phyloP scores from a whole-genome alignment of 2,113 vertebrate species.

The Papio anubis region DNA sequence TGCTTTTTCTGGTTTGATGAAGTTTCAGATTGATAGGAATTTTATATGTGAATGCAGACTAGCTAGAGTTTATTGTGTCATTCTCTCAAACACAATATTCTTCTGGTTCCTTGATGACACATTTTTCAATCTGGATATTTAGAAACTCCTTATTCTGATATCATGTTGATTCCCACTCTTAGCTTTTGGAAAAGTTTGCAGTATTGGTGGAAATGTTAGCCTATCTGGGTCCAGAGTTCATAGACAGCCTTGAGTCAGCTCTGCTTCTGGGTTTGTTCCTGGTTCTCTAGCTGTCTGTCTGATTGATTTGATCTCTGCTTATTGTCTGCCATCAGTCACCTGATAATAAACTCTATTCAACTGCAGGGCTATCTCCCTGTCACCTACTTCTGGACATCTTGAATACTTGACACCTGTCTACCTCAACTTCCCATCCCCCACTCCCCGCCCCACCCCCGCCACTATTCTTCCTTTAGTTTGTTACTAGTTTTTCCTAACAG shows the following conservation, averaged over 20 bases:
- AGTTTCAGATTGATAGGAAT: background rate
- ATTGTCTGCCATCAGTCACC: background rate
- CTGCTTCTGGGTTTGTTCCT: background rate
- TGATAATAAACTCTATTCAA: background rate
- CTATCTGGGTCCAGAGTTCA: background rate
- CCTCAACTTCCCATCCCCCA: background rate
- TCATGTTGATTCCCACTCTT: background rate
- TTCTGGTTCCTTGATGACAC: background rate
- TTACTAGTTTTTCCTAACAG: background rate
- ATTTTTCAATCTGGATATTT: background rate
- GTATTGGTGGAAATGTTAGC: background rate
- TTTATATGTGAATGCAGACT: background rate
- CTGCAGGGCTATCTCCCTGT: background rate
- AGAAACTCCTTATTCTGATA: background rate
- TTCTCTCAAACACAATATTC: background rate
- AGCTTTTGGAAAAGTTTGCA: background rate
- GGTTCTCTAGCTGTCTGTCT: background rate
- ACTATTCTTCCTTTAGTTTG: background rate
- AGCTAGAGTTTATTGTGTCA: background rate
- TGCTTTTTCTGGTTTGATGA: background rate
- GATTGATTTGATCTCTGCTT: background rate
- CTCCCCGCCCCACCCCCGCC: background rate
- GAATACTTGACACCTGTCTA: background rate
- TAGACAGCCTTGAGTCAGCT: background rate
- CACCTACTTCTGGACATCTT: background rate